Base-by-base conservation (phyloP, 2,888 invertebrate species). In the Boloria euphrosyne region DNA sequence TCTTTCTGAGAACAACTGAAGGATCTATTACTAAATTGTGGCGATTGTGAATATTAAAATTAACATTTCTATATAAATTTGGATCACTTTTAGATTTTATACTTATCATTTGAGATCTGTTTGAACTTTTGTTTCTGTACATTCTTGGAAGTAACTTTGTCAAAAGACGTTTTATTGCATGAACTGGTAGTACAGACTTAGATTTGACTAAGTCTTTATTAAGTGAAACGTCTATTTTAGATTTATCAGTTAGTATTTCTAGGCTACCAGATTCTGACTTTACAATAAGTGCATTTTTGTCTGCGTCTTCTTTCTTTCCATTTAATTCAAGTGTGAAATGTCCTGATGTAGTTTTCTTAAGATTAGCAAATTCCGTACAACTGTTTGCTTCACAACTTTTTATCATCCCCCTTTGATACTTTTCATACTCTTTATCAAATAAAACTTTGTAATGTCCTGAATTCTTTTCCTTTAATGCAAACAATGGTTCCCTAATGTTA, bases 341-440 rank as follows among this genome's bases (percentile, higher is more conserved):
- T 18, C 75, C 79, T n/a, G 86, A 85, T 17, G 62, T n/a, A n/a
- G 77, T 81, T 71, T 73, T 80, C 16, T 65, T 69, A 52, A 89
- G 71, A 58, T 78, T 70, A 47, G 84, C 72, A 61, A 72, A 74
- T 67, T 78, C 78, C 51, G 78, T 66, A 13, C 68, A 74, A 31
- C 78, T 68, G 13, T 78, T 70, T 43, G 67, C 72, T 18, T 84
- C 66, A 38, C 73, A 65, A 38, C 77, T 65, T 18, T 76, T 73
- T 10, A 86, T 71, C 5, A 73, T 71, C 60, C 81, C 61, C 49
- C 69, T 80, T 52, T 77, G 83, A 27, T 51, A 70, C 44, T 73
- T 83, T 75, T 86, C 85, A 73, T 81, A 88, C 77, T 90, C 90
- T 71, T 86, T 88, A 63, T 90, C 86, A 51, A 88, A 66, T 47